Evolutionary conservation across 2,797 vertebrate genomes (phyloP).

Genomic region (Typhlichthys subterraneus): DNA sequence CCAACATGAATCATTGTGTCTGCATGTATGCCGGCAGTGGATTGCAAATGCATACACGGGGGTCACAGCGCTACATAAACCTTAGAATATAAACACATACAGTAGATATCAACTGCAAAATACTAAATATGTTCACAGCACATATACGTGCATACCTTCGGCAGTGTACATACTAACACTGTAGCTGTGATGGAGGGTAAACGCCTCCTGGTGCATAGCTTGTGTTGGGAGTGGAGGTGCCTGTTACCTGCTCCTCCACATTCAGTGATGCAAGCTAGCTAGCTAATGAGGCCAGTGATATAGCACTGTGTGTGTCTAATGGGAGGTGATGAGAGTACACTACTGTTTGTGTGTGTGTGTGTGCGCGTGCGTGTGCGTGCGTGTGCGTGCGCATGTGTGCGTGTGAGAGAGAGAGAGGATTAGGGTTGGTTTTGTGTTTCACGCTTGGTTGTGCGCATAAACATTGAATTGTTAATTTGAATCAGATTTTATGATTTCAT

Average conservation of each 20-base stretch:
- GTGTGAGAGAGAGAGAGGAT: not conserved
- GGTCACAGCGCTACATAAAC: slow-evolving; percentile 19
- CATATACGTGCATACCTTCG: not conserved
- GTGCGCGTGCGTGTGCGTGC: not conserved
- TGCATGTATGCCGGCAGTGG: slow-evolving; percentile 21
- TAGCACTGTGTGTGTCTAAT: slow-evolving; percentile 63
- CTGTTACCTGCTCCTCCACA: slow-evolving; percentile 40
- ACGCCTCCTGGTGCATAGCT: slow-evolving; percentile 22
- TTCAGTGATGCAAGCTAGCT: slow-evolving; percentile 56
- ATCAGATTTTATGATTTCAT: no score
- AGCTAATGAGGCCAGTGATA: slow-evolving; percentile 70
- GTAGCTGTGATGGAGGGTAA: slow-evolving; percentile 20
- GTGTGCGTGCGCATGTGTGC: not conserved
- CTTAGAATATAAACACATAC: slow-evolving; percentile 40
- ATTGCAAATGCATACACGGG: slow-evolving; percentile 13
- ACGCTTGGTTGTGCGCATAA: slow-evolving; percentile 28
- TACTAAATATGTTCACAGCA: slow-evolving; percentile 13
- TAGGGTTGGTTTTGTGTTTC: not conserved
- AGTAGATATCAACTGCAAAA: slow-evolving; percentile 16
- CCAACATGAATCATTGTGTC: slow-evolving; percentile 49
- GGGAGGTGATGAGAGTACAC: slow-evolving; percentile 57
- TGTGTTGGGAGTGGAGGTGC: slow-evolving; percentile 24
- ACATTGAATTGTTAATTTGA: slow-evolving; percentile 3
- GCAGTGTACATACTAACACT: not conserved
- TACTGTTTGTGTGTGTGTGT: slow-evolving; percentile 26